These are phyloP conservation scores for Muntiacus reevesi DNA, from an alignment of 2,113 vertebrate genomes.

Conservation along the genomic window DNA sequence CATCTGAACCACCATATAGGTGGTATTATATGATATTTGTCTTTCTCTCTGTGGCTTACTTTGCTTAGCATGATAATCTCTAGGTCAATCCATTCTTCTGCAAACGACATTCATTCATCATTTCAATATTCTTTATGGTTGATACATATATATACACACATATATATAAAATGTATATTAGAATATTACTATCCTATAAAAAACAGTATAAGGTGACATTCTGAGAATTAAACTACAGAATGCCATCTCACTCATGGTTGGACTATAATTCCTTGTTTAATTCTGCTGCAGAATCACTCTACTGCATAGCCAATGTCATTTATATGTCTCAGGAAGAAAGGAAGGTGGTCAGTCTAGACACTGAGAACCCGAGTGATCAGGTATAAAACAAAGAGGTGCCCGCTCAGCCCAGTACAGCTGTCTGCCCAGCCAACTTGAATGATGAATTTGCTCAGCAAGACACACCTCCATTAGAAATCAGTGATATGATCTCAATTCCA, in stretches of 20 bases:
- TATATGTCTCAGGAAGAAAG: neutral
- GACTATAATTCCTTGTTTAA: slow-evolving; percentile 30
- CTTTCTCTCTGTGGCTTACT: neutral
- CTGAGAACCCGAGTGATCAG: neutral
- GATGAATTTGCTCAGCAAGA: neutral
- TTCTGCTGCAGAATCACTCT: neutral
- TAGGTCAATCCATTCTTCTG: neutral
- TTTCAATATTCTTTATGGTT: neutral
- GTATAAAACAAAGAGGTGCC: neutral
- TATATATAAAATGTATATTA: neutral
- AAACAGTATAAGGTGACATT: neutral
- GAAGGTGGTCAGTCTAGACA: neutral
- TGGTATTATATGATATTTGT: neutral
- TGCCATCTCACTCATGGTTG: neutral
- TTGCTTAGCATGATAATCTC: neutral
- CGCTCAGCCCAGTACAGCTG: neutral
- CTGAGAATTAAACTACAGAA: neutral
- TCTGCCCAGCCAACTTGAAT: neutral
- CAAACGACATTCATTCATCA: neutral
- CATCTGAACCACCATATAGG: neutral
- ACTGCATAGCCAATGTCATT: neutral
- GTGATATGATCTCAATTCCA: neutral
- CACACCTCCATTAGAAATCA: neutral
- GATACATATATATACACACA: fast-evolving
- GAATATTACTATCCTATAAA: neutral